A percentile compares a stretch with the other conserved stretches of the same genome.
phyloP scores from a whole-genome alignment of 2,797 vertebrate genomes.

The Pipistrellus kuhlii region DNA sequence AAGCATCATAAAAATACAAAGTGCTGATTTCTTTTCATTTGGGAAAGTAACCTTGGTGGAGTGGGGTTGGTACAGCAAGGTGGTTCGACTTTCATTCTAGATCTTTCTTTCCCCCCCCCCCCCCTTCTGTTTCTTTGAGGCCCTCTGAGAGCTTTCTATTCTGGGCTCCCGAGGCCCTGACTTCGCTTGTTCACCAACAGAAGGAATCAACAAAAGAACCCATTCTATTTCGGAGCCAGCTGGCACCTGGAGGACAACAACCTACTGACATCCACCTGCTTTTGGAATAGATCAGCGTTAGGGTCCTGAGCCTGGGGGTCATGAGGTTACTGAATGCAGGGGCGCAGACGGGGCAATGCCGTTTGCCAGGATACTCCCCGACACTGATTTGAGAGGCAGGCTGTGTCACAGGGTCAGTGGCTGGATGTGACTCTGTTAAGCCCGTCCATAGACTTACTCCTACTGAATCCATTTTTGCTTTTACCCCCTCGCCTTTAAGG shows the following conservation, averaged over 20 bases:
- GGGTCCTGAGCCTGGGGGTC: not conserved
- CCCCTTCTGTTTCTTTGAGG: not conserved
- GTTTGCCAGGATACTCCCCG: not conserved
- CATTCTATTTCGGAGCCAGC: not conserved
- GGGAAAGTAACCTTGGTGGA: not conserved
- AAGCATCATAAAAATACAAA: not conserved
- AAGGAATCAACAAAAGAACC: constrained; percentile 6
- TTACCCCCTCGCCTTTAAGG: not conserved
- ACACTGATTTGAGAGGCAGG: not conserved
- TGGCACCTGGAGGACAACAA: not conserved
- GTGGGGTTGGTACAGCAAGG: not conserved
- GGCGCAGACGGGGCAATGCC: not conserved
- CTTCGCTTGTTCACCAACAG: not conserved
- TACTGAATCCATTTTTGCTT: not conserved
- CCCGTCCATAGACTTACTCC: not conserved
- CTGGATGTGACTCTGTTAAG: not conserved
- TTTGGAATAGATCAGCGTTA: not conserved
- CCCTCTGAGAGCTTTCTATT: constrained; percentile 9
- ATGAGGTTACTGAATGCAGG: not conserved
- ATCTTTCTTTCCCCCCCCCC: not conserved
- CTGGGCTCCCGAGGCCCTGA: not conserved
- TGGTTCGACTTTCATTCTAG: constrained; percentile 25
- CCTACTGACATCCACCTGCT: not conserved
- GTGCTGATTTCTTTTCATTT: constrained; percentile 10
- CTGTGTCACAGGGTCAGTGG: not conserved